Percentiles rank a stretch among this genome's conserved stretches.
phyloP scores from a whole-genome alignment of 2,888 invertebrate species.

The Acrobasis repandana region DNA sequence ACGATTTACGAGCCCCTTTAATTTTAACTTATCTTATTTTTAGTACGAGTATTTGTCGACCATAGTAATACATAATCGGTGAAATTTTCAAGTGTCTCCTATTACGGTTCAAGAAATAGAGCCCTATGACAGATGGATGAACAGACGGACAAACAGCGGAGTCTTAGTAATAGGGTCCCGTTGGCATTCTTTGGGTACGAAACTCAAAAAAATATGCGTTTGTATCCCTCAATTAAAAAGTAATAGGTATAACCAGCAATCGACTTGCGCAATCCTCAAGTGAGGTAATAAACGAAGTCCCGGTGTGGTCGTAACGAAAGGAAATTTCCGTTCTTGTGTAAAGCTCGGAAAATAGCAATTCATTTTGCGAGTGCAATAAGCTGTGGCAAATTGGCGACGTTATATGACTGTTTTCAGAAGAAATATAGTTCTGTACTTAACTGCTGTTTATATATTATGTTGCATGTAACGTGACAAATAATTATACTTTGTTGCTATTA shows the following conservation, averaged over 20 bases:
- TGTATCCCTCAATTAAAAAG: neutral
- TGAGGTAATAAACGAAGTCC: neutral
- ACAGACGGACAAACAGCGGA: too few relatives aligned
- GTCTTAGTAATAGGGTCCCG: too few relatives aligned
- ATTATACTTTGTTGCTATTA: neutral
- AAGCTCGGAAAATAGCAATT: neutral
- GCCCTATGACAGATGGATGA: too few relatives aligned
- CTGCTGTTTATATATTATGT: neutral
- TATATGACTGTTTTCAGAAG: neutral
- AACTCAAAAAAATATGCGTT: too few relatives aligned
- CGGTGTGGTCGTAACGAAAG: neutral
- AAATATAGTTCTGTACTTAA: neutral
- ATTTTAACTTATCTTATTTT: too few relatives aligned
- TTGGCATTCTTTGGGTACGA: too few relatives aligned
- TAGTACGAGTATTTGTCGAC: too few relatives aligned
- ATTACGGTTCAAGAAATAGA: too few relatives aligned
- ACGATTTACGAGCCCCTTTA: too few relatives aligned
- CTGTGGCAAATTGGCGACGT: neutral
- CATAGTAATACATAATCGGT: too few relatives aligned
- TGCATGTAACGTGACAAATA: neutral
- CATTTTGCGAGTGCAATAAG: neutral
- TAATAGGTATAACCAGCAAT: neutral
- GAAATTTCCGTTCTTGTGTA: neutral
- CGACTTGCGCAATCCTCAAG: neutral
- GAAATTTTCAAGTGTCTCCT: too few relatives aligned